Evolutionary conservation across 1,140 invertebrate species (phyloP).

Genomic region (Brachionus rotundiformis): DNA sequence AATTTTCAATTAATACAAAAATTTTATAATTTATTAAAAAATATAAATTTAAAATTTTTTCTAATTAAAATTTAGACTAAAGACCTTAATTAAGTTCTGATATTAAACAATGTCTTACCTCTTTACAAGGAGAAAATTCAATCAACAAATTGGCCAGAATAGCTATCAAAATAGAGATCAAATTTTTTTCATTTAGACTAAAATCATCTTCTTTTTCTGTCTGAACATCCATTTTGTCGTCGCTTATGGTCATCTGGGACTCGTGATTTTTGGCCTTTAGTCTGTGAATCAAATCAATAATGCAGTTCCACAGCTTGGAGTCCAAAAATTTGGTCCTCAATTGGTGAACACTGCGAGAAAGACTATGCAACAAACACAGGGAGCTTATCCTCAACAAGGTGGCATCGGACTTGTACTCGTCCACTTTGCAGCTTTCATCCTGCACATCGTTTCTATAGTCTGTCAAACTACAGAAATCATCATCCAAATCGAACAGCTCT

Average conservation of each 20-base stretch:
- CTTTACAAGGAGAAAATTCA: slow-evolving; percentile 49
- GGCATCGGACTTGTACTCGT: slow-evolving; percentile 2
- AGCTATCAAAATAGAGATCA: slow-evolving; percentile 34
- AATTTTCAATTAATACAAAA: too few species aligned
- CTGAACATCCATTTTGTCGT: slow-evolving; percentile 18
- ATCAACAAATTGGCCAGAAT: slow-evolving; percentile 47
- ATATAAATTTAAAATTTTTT: background rate
- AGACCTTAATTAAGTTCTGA: too few species aligned
- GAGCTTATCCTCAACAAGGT: slow-evolving; percentile 42
- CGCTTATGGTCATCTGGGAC: background rate
- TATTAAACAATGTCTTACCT: background rate
- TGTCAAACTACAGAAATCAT: background rate
- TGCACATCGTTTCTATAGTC: background rate
- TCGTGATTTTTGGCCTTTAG: slow-evolving; percentile 40
- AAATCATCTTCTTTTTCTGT: slow-evolving; percentile 23
- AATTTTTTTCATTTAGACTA: slow-evolving; percentile 45
- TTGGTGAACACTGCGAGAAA: slow-evolving; percentile 47
- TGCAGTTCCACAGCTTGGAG: slow-evolving; percentile 10
- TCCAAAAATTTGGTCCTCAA: slow-evolving; percentile 46
- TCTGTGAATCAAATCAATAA: slow-evolving; percentile 29
- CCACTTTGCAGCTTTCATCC: background rate
- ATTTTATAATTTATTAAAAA: too few species aligned
- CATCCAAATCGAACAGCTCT: background rate
- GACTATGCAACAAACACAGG: slow-evolving; percentile 40
- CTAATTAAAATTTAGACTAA: background rate